These are phyloP conservation scores for Hyperoodon ampullatus DNA, from an alignment of 2,113 vertebrate genomes.

Conservation along the genomic window DNA sequence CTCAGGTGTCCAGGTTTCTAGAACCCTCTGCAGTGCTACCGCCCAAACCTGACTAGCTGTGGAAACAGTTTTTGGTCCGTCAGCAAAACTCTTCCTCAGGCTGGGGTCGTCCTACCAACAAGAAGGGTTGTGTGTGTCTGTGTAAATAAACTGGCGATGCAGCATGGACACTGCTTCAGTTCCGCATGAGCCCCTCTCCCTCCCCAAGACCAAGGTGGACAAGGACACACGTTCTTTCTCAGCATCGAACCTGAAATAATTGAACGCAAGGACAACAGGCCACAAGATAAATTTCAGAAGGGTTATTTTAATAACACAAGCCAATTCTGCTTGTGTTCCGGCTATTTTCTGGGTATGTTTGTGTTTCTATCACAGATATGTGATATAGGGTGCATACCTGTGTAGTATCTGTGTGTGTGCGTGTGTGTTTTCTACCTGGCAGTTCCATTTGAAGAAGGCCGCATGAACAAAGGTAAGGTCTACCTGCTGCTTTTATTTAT, in stretches of 20 bases:
- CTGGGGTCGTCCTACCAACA: not conserved
- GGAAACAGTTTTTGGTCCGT: not conserved
- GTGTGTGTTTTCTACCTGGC: too few species aligned
- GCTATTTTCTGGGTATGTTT: not conserved
- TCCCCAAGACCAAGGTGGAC: not conserved
- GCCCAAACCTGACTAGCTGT: not conserved
- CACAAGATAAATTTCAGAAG: not conserved
- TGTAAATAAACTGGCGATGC: not conserved
- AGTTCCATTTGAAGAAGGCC: too few species aligned
- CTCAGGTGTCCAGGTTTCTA: not conserved
- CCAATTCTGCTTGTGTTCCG: not conserved
- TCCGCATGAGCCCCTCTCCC: not conserved
- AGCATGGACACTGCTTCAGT: not conserved
- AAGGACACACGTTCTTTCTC: not conserved
- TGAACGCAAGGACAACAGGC: too few species aligned
- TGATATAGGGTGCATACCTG: not conserved
- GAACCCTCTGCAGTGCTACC: not conserved
- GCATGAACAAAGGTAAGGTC: too few species aligned
- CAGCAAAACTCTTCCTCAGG: not conserved
- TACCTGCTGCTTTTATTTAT: too few species aligned
- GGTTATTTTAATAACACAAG: not conserved
- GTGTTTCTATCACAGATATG: not conserved
- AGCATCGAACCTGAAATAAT: not conserved
- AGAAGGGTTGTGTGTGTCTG: not conserved
- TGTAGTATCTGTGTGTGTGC: not conserved